These are phyloP conservation scores for Plebejus anna DNA, from an alignment of 2,888 invertebrate genomes.

Conservation along the genomic window DNA sequence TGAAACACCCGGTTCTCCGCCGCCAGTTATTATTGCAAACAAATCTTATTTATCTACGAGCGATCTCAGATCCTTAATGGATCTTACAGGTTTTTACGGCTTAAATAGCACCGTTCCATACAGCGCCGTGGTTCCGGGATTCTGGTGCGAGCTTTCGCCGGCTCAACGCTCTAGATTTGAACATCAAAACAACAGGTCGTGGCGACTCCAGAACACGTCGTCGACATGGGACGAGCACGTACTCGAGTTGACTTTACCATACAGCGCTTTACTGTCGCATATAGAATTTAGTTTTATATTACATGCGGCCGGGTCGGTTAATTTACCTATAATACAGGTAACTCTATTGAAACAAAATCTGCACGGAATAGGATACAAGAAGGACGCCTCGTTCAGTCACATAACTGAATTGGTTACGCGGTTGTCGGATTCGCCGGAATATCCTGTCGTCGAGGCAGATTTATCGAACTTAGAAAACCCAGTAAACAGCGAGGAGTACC, in stretches of 20 bases:
- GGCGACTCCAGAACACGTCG: constrained; percentile 92
- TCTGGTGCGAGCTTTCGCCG: constrained; percentile 96
- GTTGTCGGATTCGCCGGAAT: constrained; percentile 60
- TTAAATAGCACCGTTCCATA: constrained; percentile 80
- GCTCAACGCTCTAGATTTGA: constrained; percentile 93
- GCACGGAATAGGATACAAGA: constrained; percentile 78
- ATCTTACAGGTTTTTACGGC: constrained; percentile 87
- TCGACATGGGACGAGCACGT: constrained; percentile 97
- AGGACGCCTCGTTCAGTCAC: constrained; percentile 68
- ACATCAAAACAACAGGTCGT: constrained; percentile 93
- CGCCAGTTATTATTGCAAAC: constrained; percentile 77
- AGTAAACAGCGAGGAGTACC: constrained; percentile 87
- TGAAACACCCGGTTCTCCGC: constrained; percentile 54
- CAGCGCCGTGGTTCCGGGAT: constrained; percentile 93
- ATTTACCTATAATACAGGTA: constrained; percentile 89
- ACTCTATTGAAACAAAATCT: constrained; percentile 81
- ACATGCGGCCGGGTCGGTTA: constrained; percentile 86
- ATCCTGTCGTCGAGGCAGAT: constrained; percentile 59
- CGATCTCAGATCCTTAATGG: constrained; percentile 85
- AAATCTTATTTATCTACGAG: constrained; percentile 77
- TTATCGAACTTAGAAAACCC: constrained; percentile 83
- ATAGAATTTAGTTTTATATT: constrained; percentile 93
- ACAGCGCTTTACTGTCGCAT: constrained; percentile 90
- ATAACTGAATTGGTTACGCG: constrained; percentile 39
- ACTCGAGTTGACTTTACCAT: constrained; percentile 91